Evolutionary conservation across 2,113 vertebrate species (phyloP), one percentile per base, ranked within the genome.

Genomic region (Oreochromis aureus): DNA sequence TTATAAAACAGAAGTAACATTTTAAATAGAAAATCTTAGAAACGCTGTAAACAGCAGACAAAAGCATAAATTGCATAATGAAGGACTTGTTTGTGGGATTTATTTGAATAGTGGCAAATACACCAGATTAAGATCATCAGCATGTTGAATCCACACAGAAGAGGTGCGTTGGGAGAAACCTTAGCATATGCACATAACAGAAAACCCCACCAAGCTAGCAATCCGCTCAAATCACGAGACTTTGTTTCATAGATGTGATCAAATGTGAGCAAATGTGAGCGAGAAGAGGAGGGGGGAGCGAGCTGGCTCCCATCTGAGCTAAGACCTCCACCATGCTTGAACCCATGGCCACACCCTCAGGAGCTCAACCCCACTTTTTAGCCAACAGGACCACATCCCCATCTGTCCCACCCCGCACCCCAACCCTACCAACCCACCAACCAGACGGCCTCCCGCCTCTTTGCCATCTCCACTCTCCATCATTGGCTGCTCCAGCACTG

Each of bases 321-420:
- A 88, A 87, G 89, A 92, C 91, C 89, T 95, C 90, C 85, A 93
- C 91, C 93, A 93, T 90, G 84, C 92, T 88, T 51, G 6, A 95
- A 88, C 36, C 54, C 11, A 48, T 81, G 58, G 80, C 93, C 93
- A 93, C 95, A 39, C 94, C 95, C 92, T 89, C 89, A 79, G 88
- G 78, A 92, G 93, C 94, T 94, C 93, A 94, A 94, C 89, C 94
- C 94, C 84, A 91, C 91, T 95, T 95, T 90, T 88, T 81, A 90
- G 71, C 94, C 95, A 95, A 95, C 85, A 87, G 90, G 92, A 87
- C 84, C 2, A 16, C 6, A 7, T 81, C 87, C 82, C 85, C 4
- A 3, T 27, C 66, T 71, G 36, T 76, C 71, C 71, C 84, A 85
- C 88, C 87, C 87, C 91, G 84, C 86, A 89, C 82, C 89, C 53